phyloP scores from a whole-genome alignment of 2,888 invertebrate species.

The Thumatha senex region DNA sequence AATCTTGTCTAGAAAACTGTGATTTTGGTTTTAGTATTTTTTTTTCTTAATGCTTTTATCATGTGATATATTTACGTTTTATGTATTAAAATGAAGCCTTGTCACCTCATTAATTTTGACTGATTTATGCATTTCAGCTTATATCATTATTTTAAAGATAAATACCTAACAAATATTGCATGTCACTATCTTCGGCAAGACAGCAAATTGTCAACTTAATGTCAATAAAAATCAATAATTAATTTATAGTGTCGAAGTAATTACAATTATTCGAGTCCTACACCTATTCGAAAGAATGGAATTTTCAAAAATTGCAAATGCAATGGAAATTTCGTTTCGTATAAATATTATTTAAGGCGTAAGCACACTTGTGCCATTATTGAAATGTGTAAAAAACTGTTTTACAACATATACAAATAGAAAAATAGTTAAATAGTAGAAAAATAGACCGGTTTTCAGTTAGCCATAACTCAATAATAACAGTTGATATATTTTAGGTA shows the following conservation, averaged over 20 bases:
- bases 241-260: conserved; percentile 19
- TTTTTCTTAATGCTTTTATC: conserved; percentile 69
- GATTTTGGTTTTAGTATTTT: conserved; percentile 82
- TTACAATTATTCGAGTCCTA: conserved; percentile 25
- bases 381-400: conserved; percentile 45
- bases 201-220: conserved; percentile 1
- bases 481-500: conserved; percentile 74
- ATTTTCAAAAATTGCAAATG: conserved; percentile 18
- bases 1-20: conserved; percentile 78
- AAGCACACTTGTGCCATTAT: conserved; percentile 64
- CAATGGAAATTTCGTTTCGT: conserved; percentile 29
- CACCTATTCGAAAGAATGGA: conserved; percentile 32
- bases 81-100: conserved; percentile 57
- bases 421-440: conserved; percentile 76
- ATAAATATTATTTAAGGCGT: conserved; percentile 20
- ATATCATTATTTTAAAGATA: conserved; percentile 36
- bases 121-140: conserved; percentile 65
- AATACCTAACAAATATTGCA: conserved; percentile 18
- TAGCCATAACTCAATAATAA: conserved; percentile 78
- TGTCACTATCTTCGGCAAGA: conserved; percentile 29
- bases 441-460: conserved; percentile 80
- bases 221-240: conserved; percentile 11
- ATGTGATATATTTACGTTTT: conserved; percentile 72
- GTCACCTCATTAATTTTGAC: conserved; percentile 54
- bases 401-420: conserved; percentile 63